Evolutionary conservation across 2,888 invertebrate genomes (phyloP), one percentile per base, ranked within the genome.

Genomic region (Pycnomerus fuliginosus): DNA sequence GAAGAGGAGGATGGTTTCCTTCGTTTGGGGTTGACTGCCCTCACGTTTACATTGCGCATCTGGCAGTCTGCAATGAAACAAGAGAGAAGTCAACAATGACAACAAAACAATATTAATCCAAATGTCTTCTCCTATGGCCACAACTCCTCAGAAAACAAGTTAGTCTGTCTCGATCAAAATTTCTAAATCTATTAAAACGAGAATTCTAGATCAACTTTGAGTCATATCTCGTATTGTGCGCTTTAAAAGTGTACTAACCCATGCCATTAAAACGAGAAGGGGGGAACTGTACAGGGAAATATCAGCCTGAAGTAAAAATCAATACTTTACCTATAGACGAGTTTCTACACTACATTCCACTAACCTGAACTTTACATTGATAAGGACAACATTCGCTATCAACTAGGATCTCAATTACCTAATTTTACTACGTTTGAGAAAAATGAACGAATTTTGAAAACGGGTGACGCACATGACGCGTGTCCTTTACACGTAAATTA

Each of bases 1-100:
- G 79, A 77, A 76, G 78, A 75, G 74, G 80, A 77, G 75, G 80
- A 75, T 74, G 79, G 75, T 78, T 80, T 79, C 76, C 79, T 79
- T 79, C 80, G 76, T 77, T 80, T 80, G 76, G 76, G 76, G 79
- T 78, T 78, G 79, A 80, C 80, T 78, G 80, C 80, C 79, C 80
- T 80, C 79, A 79, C 80, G 79, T 80, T 81, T 79, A 80, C 81
- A 82, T 81, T 82, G 80, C 81, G 80, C 80, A 79, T 81, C 80
- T 82, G 81, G 80, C 79, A 82, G 80, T 83, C 83, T 83, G 82
- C 80, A 83, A 83, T 81, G 80, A 80, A 82, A 82, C 80, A 80
- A 79, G 74, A 73, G 74, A 75, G 74, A 71, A 74, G 75, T 75
- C 75, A 75, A 72, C 70, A 72, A 67, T 54, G 57, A 54, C 55